phyloP scores from a whole-genome alignment of 1,140 invertebrate species.

The Drosophila orena region DNA sequence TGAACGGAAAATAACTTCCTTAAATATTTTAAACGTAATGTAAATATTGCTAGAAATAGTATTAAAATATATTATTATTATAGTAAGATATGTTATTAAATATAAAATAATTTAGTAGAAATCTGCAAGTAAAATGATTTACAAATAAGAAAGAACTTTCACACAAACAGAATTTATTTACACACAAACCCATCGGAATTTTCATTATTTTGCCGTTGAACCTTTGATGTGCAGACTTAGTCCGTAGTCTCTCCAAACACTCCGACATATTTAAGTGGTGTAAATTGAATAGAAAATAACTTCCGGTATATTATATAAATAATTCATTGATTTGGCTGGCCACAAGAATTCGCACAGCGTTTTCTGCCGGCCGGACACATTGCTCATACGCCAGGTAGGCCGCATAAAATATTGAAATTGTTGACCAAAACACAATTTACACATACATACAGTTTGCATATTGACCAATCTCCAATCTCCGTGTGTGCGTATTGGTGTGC shows the following conservation, averaged over 20 bases:
- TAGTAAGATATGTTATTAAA: no score
- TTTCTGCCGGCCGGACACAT: conserved; percentile 10
- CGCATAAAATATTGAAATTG: conserved; percentile 58
- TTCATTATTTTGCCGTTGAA: conserved; percentile 2
- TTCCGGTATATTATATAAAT: conserved; percentile 36
- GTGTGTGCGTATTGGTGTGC: conserved; percentile 2
- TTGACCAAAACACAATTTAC: conserved; percentile 55
- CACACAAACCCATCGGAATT: conserved; percentile 22
- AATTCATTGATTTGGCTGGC: conserved; percentile 35
- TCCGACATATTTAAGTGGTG: conserved; percentile 43
- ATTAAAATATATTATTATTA: no score
- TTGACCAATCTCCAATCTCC: conserved; percentile 15
- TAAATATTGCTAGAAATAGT: no score
- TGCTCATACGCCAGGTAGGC: conserved; percentile 46
- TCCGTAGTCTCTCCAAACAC: not conserved
- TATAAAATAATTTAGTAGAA: no score
- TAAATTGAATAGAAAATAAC: conserved; percentile 51
- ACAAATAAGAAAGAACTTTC: not conserved
- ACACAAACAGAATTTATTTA: conserved; percentile 3
- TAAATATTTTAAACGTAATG: no score
- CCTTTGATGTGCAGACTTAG: conserved; percentile 15
- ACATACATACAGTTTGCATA: conserved; percentile 48
- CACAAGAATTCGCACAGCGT: conserved; percentile 18
- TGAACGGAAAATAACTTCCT: no score
- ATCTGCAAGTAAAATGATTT: no score